phyloP scores from a whole-genome alignment of 1,140 invertebrate species.

The Camponotus floridanus region DNA sequence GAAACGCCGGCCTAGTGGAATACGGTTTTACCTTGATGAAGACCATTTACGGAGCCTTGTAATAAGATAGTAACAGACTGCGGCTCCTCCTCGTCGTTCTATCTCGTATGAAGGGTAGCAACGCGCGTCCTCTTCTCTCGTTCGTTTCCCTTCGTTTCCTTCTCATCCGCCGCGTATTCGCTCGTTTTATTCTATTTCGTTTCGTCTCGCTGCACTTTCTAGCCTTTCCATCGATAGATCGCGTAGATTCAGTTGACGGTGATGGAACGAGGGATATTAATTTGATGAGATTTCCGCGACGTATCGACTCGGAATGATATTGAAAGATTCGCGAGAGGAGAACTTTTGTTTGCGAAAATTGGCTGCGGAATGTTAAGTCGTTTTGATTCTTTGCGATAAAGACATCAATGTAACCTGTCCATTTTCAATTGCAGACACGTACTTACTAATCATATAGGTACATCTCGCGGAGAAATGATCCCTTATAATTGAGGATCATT shows the following conservation, averaged over 20 bases:
- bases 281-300: constrained; percentile 21
- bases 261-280: not conserved
- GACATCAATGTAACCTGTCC: not conserved
- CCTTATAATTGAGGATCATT: constrained; percentile 52
- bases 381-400: not conserved
- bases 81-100: constrained; percentile 57
- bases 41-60: constrained; percentile 79
- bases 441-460: constrained; percentile 27
- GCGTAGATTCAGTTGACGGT: not conserved
- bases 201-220: constrained; percentile 42
- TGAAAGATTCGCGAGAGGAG: not conserved
- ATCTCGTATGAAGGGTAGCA: constrained; percentile 50
- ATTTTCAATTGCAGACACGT: constrained; percentile 38
- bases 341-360: not conserved
- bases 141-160: constrained; percentile 55
- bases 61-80: constrained; percentile 78
- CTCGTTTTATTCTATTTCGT: constrained; percentile 16
- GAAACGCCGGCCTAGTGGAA: constrained; percentile 63
- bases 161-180: not conserved
- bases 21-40: constrained; percentile 74
- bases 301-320: constrained; percentile 43
- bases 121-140: constrained; percentile 24
- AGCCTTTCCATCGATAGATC: constrained; percentile 22
- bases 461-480: constrained; percentile 43
- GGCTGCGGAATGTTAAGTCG: not conserved